Conservation (phyloP, 2,888 invertebrate species). For the Eupithecia insigniata region DNA sequence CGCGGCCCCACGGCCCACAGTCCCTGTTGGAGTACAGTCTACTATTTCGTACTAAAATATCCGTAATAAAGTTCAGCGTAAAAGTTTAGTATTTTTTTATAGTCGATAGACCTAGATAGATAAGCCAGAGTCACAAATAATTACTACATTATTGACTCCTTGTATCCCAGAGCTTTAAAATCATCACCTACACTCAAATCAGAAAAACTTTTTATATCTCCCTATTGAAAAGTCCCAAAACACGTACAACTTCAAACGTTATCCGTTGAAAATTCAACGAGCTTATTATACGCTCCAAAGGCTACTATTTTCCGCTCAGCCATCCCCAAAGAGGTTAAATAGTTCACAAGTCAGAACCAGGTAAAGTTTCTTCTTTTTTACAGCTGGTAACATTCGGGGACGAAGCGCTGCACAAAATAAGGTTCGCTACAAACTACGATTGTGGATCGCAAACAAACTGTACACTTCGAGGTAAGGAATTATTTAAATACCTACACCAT, state of each 20-base stretch:
- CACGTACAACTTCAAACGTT: neutral
- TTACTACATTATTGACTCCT: neutral
- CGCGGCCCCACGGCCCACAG: too few relatives aligned
- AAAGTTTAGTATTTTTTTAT: too few relatives aligned
- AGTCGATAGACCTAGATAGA: too few relatives aligned
- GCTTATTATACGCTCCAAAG: neutral
- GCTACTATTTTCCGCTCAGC: neutral
- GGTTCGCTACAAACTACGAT: constrained; percentile 74
- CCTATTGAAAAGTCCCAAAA: neutral
- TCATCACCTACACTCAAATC: neutral
- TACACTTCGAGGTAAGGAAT: constrained; percentile 68
- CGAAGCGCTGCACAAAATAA: constrained; percentile 67
- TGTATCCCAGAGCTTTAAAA: neutral
- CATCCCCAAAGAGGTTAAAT: constrained; percentile 3
- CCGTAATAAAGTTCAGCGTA: too few relatives aligned
- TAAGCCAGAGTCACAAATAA: neutral
- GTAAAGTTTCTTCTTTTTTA: constrained; percentile 48
- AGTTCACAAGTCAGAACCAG: constrained; percentile 8
- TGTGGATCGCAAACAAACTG: constrained; percentile 74
- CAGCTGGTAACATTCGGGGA: constrained; percentile 79
- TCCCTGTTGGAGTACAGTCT: too few relatives aligned
- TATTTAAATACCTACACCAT: constrained; percentile 3
- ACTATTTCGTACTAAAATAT: too few relatives aligned
- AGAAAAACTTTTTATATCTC: neutral
- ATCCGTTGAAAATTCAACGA: neutral